Conservation (phyloP, 1,140 invertebrate species). For the Sitobion miscanthi region DNA sequence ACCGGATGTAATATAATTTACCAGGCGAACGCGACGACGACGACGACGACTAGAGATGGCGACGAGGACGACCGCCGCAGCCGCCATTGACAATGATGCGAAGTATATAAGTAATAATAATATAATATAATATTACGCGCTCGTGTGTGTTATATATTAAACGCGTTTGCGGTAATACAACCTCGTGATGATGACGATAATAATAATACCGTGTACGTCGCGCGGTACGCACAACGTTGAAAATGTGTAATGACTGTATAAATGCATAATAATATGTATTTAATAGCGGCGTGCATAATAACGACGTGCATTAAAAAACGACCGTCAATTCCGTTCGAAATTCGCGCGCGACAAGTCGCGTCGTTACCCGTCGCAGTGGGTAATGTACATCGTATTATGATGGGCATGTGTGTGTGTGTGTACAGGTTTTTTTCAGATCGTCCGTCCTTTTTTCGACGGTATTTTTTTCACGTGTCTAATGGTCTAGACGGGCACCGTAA, state of each 20-base stretch:
- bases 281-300: neutral
- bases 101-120: neutral
- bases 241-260: neutral
- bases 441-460: neutral
- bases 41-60: neutral
- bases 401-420: neutral
- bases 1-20: slow-evolving; percentile 47
- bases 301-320: neutral
- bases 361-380: neutral
- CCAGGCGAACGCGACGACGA: slow-evolving; percentile 9
- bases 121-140: neutral
- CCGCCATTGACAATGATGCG: neutral
- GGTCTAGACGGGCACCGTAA: neutral
- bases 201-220: neutral
- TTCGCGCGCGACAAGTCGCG: neutral
- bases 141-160: neutral
- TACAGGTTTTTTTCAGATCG: neutral
- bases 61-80: neutral
- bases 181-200: neutral
- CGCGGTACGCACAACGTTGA: too few species aligned
- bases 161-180: neutral
- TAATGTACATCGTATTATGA: neutral
- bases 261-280: slow-evolving; percentile 1
- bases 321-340: neutral
- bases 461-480: neutral